Base-by-base conservation (phyloP, 1,140 invertebrate species). In the Pseudoatta argentina region DNA sequence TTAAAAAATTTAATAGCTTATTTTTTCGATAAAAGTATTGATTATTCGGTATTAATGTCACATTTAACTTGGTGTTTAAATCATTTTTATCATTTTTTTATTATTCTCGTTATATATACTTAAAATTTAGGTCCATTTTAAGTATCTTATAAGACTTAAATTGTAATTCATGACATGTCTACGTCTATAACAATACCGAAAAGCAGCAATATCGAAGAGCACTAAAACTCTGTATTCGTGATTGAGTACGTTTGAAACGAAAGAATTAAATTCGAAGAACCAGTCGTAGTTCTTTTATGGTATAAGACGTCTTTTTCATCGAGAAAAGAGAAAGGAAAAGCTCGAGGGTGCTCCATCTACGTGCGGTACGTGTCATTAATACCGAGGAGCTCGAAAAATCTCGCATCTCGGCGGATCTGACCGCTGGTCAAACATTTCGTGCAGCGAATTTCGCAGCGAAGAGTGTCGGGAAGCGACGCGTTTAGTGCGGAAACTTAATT, bases 401-500 rank as follows among this genome's bases (percentile, higher is more conserved):
- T 61, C 69, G 34, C 69, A 48, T 57, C 39, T 44, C 21, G 48
- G 10, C 3, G 61, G 6, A 12, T 27, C 55, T 27, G 64, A 14
- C 14, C 67, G 39, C 3, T 34, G 24, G 34, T 27, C 67, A 51
- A 57, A 34, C 34, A 27, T 30, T 55, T 81, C 67, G 24, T 48
- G 67, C 34, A 10, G 67, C 55, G 66, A 61, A 57, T 82, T 73
- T 34, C 14, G 55, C 39, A 39, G 27, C 18, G 14, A 39, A 18
- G 39, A 59, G 55, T 61, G 57, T 61, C 55, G 69, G 24, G 18
- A 61, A 73, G 55, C 55, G 67, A 82, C 24, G 53, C 39, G 18
- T 82, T 82, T 82, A 75, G 24, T 18, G 79, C 39, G 55, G 34
- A 83, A 83, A 83, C 55, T 73, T 75, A 83, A 83, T 83, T 83